Evolutionary conservation across 1,140 invertebrate genomes (phyloP), one percentile per base, ranked within the genome.

Genomic region (Brachionus manjavacas): DNA sequence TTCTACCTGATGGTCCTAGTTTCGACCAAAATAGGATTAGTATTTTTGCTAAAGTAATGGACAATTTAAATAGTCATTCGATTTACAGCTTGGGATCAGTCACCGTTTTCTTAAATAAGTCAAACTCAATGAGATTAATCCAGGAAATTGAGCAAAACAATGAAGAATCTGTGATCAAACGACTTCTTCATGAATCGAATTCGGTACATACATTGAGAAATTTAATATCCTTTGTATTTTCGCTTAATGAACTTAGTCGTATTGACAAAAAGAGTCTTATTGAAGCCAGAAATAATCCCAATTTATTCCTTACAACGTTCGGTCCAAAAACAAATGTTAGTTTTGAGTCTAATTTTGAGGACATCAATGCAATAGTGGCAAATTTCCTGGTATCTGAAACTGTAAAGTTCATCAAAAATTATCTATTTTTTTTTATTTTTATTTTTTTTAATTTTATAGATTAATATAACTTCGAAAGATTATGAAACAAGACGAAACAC

Each of bases 311-410:
- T 4, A 64, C 79, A 64, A 60, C 49, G 0, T 81, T 81, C 35
- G 79, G 79, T 64, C 79, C 79, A n/a, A 81, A 76, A 28, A 49
- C 72, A 3, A 76, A 76, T 25, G 14, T 76, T 2, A 76, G 72
- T 35, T 76, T 49, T 49, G 39, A 76, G 8, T 9, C 25, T 16
- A 49, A 9, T 11, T 76, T 76, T 16, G 7, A 76, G 4, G 43
- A 76, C 49, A 49, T 76, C 4, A 11, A 28, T 49, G 7, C 72
- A 25, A 12, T 76, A 7, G 3, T 20, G 25, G 16, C 72, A 52
- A 49, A 49, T 76, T 76, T 25, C 12, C 4, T 76, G 9, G 72
- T 25, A n/a, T 46, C 25, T 2, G 41, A 76, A 76, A 46, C 23
- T 49, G 72, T 76, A 76, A 25, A 11, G 14, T 23, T 28, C 16